Base-by-base conservation (phyloP, 2,797 vertebrate genomes). In the Enteromius anoplus region DNA sequence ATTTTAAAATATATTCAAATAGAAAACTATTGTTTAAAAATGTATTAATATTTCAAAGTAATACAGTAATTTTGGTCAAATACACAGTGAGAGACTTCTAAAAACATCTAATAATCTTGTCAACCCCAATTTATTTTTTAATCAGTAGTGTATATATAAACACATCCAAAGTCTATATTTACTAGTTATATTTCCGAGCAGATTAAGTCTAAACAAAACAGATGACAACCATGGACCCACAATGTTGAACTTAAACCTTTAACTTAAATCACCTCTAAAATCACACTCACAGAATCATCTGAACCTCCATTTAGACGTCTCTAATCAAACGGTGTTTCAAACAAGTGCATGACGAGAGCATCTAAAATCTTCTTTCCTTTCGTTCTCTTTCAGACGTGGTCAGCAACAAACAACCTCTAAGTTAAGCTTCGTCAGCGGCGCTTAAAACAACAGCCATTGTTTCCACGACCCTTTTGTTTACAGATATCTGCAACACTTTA, bases 351-450 rank as follows among this genome's bases (percentile, higher is more conserved):
- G 40, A 29, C 0, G 0, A 49, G 26, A 32, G 42, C 60, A 62
- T 62, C 37, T 5, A 0, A 40, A 40, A 40, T 82, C 40, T 87
- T 68, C 85, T 62, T 55, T 23, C 68, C 32, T n/a, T 55, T 47
- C 55, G 2, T 49, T 45, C 84, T 12, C 53, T 40, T 90, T 93
- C 90, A 92, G 86, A 92, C 88, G 82, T 58, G 85, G 91, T 94
- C 93, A 94, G 94, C 93, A 93, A 94, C 92, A 93, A 93, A 94
- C 93, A 92, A 93, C 91, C 90, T 94, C 91, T 90, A 93, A 93
- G 91, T 93, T 90, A 87, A 92, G 90, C 93, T 88, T 87, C 78
- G 92, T 95, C 94, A 94, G 94, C 93, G 90, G 85, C 55, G 89
- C 90, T 90, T 93, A 90, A 94, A 94, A 94, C 93, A 94, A 93